Percentiles rank a stretch among this genome's conserved stretches.
Evolutionary conservation across 2,113 vertebrate genomes (phyloP).

Genomic region (Glareola pratincola): DNA sequence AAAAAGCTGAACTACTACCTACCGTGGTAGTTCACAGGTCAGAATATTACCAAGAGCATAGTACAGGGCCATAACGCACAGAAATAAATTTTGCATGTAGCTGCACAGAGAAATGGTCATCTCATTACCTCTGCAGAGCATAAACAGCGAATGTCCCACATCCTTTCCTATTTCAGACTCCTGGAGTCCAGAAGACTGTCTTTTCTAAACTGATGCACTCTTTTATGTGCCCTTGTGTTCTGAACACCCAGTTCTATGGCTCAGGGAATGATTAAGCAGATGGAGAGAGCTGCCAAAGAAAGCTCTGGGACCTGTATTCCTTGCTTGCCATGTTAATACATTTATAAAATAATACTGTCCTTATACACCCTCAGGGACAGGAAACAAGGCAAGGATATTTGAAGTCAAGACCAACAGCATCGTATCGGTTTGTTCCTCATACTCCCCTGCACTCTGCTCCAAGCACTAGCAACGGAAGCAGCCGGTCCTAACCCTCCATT

Average conservation of each 20-base stretch:
- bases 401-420: not conserved
- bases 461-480: not conserved
- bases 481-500: fast-evolving
- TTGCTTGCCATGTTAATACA: not conserved
- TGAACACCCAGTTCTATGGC: not conserved
- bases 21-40: fast-evolving
- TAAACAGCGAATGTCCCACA: not conserved
- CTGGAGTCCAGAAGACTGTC: not conserved
- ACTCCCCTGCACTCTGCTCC: not conserved
- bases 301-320: not conserved
- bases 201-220: not conserved
- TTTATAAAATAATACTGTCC: not conserved
- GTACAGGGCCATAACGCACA: not conserved
- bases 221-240: not conserved
- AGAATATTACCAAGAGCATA: not conserved
- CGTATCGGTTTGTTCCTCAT: not conserved
- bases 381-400: not conserved
- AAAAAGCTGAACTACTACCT: not conserved
- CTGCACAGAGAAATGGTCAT: not conserved
- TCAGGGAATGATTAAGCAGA: not conserved
- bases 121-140: not conserved
- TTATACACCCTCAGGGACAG: not conserved
- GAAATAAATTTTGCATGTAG: not conserved
- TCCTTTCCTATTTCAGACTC: not conserved
- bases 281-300: not conserved